Percentiles rank a stretch among this genome's conserved stretches.
phyloP scores from a whole-genome alignment of 2,888 invertebrate species.

The Melipona beecheii region DNA sequence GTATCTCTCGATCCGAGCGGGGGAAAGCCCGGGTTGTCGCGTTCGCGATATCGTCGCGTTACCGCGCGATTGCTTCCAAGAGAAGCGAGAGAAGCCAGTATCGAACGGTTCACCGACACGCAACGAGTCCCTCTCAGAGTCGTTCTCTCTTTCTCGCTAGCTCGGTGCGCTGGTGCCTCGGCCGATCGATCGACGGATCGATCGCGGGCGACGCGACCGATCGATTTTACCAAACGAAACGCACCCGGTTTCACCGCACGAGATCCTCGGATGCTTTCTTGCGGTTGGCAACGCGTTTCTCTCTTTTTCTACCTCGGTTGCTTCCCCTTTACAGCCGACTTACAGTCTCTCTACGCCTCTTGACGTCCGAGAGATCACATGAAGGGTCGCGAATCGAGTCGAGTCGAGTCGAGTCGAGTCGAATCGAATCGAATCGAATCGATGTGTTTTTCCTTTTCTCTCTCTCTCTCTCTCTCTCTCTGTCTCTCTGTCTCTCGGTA shows the following conservation, averaged over 20 bases:
- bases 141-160: background rate
- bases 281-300: conserved; percentile 22
- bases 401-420: background rate
- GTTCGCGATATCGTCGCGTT: conserved; percentile 24
- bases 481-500: background rate
- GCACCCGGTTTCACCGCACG: conserved; percentile 44
- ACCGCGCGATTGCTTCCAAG: conserved; percentile 45
- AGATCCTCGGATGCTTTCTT: conserved; percentile 15
- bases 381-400: conserved; percentile 38
- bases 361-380: conserved; percentile 22
- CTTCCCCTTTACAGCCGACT: conserved; percentile 28
- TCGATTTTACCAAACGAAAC: conserved; percentile 59
- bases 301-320: conserved; percentile 32
- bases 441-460: conserved; percentile 1
- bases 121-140: background rate
- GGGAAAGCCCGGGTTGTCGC: conserved; percentile 56
- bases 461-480: background rate
- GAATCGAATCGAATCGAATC: conserved; percentile 1
- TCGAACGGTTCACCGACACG: background rate
- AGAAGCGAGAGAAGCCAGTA: conserved; percentile 13
- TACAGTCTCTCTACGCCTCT: background rate
- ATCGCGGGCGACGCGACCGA: conserved; percentile 48
- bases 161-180: background rate
- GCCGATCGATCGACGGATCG: conserved; percentile 48
- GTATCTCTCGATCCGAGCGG: conserved; percentile 57